Conservation (phyloP, 1,140 invertebrate species). For the Drosophila seguyi region DNA sequence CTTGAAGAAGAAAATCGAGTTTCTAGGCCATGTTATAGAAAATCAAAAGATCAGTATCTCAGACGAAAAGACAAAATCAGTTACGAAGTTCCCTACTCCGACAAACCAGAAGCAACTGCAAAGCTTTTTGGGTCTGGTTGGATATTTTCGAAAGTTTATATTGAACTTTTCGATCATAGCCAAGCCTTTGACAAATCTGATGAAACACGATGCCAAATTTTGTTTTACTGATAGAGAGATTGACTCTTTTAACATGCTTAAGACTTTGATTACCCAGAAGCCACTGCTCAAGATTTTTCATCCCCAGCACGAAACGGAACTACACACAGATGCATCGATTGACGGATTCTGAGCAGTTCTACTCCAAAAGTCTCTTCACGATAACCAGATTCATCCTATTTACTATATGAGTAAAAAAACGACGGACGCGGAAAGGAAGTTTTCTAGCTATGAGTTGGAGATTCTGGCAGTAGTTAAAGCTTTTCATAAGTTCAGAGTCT, state of each 20-base stretch:
- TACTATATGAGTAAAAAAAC: background rate
- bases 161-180: no score
- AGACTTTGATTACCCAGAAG: no score
- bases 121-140: no score
- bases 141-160: no score
- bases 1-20: background rate
- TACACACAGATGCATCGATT: conserved; percentile 15
- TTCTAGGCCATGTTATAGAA: background rate
- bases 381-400: background rate
- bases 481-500: background rate
- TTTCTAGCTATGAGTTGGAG: background rate
- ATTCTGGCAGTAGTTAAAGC: background rate
- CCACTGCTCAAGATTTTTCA: conserved; percentile 1
- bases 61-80: background rate
- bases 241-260: background rate
- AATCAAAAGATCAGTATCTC: background rate
- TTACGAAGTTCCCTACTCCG: background rate
- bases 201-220: no score
- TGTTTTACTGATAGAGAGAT: background rate
- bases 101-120: background rate
- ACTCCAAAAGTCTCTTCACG: background rate
- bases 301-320: conserved; percentile 7
- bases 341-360: conserved; percentile 13
- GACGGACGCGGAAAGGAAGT: background rate
- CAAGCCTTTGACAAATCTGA: no score